phyloP scores from a whole-genome alignment of 2,888 invertebrate genomes.

The Melanotus villosus region DNA sequence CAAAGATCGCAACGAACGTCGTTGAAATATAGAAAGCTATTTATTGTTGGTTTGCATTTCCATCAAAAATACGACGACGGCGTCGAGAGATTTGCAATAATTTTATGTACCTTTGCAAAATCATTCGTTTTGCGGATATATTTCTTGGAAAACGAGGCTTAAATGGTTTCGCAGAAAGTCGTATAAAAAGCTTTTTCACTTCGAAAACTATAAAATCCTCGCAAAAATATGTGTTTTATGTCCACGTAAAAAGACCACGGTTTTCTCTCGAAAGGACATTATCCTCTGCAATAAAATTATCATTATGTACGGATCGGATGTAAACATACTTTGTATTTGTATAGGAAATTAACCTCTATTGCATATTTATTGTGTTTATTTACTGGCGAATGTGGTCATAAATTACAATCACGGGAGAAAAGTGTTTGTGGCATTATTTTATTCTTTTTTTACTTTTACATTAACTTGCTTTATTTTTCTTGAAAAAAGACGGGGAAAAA shows the following conservation, averaged over 20 bases:
- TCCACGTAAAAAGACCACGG: conserved; percentile 37
- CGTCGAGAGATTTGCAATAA: conserved; percentile 1
- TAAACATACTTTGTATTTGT: conserved; percentile 49
- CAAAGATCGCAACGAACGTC: background rate
- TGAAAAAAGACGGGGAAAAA: too few relatives aligned
- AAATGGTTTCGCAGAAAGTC: conserved; percentile 38
- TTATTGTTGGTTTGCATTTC: background rate
- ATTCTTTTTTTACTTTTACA: too few relatives aligned
- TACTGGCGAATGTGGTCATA: conserved; percentile 37
- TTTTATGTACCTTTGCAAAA: conserved; percentile 6
- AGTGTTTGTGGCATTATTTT: conserved; percentile 16
- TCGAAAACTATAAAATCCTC: conserved; percentile 42
- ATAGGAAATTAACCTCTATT: conserved; percentile 45
- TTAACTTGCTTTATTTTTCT: background rate
- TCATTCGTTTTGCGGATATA: conserved; percentile 34
- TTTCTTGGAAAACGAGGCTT: conserved; percentile 37
- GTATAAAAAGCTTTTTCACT: conserved; percentile 39
- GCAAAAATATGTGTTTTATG: conserved; percentile 47
- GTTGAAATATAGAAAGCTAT: background rate
- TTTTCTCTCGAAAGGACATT: conserved; percentile 48
- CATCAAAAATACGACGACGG: background rate
- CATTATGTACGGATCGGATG: conserved; percentile 47
- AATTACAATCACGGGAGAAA: conserved; percentile 41
- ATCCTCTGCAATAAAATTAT: conserved; percentile 49
- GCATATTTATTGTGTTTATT: conserved; percentile 45